phyloP scores from a whole-genome alignment of 1,140 invertebrate genomes.

The Manduca sexta region DNA sequence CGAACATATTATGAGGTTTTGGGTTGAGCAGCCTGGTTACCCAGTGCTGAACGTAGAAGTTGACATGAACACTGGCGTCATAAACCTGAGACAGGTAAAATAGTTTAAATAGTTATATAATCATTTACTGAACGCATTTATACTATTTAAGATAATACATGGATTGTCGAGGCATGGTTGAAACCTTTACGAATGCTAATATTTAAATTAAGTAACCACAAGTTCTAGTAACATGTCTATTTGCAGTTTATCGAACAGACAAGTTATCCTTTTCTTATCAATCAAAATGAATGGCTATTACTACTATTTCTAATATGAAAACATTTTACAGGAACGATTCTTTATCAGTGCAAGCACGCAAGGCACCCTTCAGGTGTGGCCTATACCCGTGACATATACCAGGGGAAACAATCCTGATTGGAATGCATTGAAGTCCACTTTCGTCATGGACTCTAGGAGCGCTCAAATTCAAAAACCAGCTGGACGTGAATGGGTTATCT shows the following conservation, averaged over 20 bases:
- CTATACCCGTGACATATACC: constrained; percentile 77
- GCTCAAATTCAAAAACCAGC: constrained; percentile 34
- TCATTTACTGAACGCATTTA: too few species aligned
- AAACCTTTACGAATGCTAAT: too few species aligned
- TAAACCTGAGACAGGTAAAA: constrained; percentile 66
- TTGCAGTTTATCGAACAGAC: too few species aligned
- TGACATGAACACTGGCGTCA: constrained; percentile 45
- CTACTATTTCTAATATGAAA: neutral
- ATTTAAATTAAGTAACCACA: too few species aligned
- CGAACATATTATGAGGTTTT: constrained; percentile 36
- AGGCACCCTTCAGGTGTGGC: constrained; percentile 68
- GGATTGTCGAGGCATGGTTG: too few species aligned
- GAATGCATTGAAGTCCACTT: constrained; percentile 68
- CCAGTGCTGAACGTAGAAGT: constrained; percentile 78
- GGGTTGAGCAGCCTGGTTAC: constrained; percentile 82
- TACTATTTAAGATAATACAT: too few species aligned
- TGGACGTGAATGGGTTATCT: constrained; percentile 78
- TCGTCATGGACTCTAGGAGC: constrained; percentile 59
- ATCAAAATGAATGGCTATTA: too few species aligned
- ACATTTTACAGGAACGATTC: constrained; percentile 47
- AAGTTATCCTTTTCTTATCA: too few species aligned
- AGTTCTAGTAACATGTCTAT: neutral
- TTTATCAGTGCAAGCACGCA: constrained; percentile 37
- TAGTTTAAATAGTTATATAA: neutral
- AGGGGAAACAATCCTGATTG: constrained; percentile 71